Conservation (phyloP, 2,797 vertebrate genomes). For the Hippoglossus hippoglossus region DNA sequence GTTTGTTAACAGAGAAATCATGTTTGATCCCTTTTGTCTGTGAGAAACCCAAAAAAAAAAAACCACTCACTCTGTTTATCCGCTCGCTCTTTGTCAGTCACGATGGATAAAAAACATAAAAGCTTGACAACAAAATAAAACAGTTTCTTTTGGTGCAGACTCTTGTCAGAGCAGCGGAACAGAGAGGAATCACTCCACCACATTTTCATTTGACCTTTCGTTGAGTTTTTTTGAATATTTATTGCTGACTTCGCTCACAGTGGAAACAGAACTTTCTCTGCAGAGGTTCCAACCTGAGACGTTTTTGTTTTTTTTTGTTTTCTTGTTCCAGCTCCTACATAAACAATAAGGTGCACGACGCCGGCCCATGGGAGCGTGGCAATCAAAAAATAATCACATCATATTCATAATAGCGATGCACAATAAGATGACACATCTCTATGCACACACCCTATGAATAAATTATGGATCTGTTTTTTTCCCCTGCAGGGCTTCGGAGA, state of each 20-base stretch:
- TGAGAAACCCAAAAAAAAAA: neutral
- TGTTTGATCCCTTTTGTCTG: neutral
- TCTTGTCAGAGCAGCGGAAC: neutral
- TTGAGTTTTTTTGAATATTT: too few relatives aligned
- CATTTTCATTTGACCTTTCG: neutral
- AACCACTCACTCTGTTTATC: neutral
- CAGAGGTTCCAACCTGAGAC: neutral
- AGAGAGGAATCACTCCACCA: neutral
- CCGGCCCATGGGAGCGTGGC: neutral
- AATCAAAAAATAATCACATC: neutral
- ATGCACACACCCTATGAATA: neutral
- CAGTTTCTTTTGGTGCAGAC: neutral
- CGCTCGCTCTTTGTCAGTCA: neutral
- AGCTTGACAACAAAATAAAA: neutral
- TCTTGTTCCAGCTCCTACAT: neutral
- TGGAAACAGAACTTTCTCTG: neutral
- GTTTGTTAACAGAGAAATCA: neutral
- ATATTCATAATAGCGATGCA: constrained; percentile 1
- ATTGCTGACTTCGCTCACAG: neutral
- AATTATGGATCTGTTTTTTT: neutral
- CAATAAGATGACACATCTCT: constrained; percentile 5
- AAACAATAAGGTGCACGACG: neutral
- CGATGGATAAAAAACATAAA: neutral
- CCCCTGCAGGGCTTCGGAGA: neutral
- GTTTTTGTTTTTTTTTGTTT: too few relatives aligned